Evolutionary conservation across 2,888 invertebrate species (phyloP).

Genomic region (Andricus curvator): DNA sequence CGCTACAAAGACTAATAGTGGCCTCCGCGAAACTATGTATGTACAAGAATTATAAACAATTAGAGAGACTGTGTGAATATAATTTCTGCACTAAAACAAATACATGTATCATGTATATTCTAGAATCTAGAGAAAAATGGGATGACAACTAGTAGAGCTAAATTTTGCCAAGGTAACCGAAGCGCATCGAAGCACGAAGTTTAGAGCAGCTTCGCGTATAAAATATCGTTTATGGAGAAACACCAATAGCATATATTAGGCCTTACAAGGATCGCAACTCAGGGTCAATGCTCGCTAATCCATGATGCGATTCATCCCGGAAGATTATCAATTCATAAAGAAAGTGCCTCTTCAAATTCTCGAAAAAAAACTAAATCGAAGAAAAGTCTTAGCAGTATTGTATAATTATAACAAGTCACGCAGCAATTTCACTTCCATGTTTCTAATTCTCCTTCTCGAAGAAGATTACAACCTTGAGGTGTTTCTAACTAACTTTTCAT

Average conservation of each 20-base stretch:
- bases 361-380: constrained; percentile 7
- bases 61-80: background rate
- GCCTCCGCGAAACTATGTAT: background rate
- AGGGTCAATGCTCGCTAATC: constrained; percentile 28
- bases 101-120: background rate
- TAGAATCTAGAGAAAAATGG: background rate
- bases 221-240: constrained; percentile 39
- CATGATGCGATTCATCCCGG: constrained; percentile 20
- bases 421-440: constrained; percentile 25
- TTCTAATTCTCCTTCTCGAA: background rate
- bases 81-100: background rate
- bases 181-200: constrained; percentile 39
- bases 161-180: constrained; percentile 25
- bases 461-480: background rate
- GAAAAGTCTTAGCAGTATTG: background rate
- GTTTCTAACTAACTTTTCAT: background rate
- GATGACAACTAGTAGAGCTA: constrained; percentile 17
- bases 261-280: constrained; percentile 2
- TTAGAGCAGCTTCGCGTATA: constrained; percentile 25
- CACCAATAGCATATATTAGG: background rate
- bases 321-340: constrained; percentile 34
- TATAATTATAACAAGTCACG: constrained; percentile 27
- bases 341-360: constrained; percentile 20
- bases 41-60: constrained; percentile 23
- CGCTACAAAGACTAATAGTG: constrained; percentile 35